Conservation (phyloP, 2,797 vertebrate genomes). For the Myiotriccus ornatus region DNA sequence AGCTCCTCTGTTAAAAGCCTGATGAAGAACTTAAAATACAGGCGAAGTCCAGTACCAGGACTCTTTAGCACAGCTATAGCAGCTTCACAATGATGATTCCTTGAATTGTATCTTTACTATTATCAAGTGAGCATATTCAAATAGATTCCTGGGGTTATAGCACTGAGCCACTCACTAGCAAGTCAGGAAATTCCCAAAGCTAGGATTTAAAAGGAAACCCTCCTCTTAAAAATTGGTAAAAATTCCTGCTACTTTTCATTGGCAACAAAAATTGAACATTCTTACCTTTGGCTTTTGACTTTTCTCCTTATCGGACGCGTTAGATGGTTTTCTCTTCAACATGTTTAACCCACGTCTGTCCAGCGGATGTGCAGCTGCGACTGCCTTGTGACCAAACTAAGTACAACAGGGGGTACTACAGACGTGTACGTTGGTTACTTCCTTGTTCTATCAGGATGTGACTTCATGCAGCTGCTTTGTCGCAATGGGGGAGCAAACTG, state of each 20-base stretch:
- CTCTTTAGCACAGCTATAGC: background rate
- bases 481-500: background rate
- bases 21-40: background rate
- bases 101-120: background rate
- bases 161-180: background rate
- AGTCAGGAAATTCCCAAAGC: background rate
- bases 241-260: background rate
- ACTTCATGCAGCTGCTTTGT: conserved; percentile 19
- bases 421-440: conserved; percentile 31
- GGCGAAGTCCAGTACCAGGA: background rate
- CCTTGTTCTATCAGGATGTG: conserved; percentile 76
- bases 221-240: background rate
- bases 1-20: background rate
- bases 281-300: conserved; percentile 91
- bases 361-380: background rate
- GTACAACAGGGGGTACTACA: background rate
- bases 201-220: background rate
- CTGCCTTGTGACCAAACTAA: background rate
- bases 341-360: conserved; percentile 74
- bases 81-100: background rate
- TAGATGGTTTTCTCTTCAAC: conserved; percentile 92
- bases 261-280: background rate
- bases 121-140: background rate
- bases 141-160: background rate
- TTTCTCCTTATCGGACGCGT: conserved; percentile 90